These are phyloP conservation scores for Chaenocephalus aceratus DNA, from an alignment of 2,113 vertebrate genomes.

Conservation along the genomic window DNA sequence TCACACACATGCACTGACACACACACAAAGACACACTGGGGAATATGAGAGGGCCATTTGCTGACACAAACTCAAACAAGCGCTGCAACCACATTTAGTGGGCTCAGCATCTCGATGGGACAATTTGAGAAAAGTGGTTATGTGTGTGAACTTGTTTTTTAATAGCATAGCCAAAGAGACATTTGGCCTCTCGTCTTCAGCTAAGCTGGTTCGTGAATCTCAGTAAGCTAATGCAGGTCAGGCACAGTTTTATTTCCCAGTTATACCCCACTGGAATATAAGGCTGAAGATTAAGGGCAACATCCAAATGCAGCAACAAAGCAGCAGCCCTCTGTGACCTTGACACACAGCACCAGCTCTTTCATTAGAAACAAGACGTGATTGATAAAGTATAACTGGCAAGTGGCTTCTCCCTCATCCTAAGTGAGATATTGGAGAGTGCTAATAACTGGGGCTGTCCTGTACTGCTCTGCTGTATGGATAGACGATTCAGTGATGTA, in stretches of 20 bases:
- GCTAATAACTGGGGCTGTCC: neutral
- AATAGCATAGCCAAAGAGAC: slow-evolving; percentile 12
- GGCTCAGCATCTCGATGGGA: slow-evolving; percentile 9
- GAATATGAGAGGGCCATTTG: slow-evolving; percentile 56
- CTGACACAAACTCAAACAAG: slow-evolving; percentile 45
- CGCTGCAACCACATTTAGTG: slow-evolving; percentile 34
- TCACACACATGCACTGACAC: slow-evolving; percentile 18
- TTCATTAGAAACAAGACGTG: slow-evolving; percentile 37
- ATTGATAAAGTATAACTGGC: slow-evolving; percentile 24
- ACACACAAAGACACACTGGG: slow-evolving; percentile 47
- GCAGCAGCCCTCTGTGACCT: slow-evolving; percentile 20
- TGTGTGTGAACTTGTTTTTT: slow-evolving; percentile 28
- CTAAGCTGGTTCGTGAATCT: slow-evolving; percentile 33
- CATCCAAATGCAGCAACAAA: slow-evolving; percentile 18
- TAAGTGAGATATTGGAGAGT: slow-evolving; percentile 17
- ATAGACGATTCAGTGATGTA: slow-evolving; percentile 48
- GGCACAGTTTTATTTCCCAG: slow-evolving; percentile 39
- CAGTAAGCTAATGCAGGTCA: slow-evolving; percentile 46
- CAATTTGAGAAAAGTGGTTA: slow-evolving; percentile 9
- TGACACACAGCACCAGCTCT: slow-evolving; percentile 19
- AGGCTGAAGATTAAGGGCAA: slow-evolving; percentile 19
- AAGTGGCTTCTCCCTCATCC: slow-evolving; percentile 33
- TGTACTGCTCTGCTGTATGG: slow-evolving; percentile 2
- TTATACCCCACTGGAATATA: slow-evolving; percentile 19
- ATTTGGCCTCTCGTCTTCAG: slow-evolving; percentile 32